These are phyloP conservation scores for Zapornia atra DNA, from an alignment of 2,113 vertebrate species.

Conservation along the genomic window DNA sequence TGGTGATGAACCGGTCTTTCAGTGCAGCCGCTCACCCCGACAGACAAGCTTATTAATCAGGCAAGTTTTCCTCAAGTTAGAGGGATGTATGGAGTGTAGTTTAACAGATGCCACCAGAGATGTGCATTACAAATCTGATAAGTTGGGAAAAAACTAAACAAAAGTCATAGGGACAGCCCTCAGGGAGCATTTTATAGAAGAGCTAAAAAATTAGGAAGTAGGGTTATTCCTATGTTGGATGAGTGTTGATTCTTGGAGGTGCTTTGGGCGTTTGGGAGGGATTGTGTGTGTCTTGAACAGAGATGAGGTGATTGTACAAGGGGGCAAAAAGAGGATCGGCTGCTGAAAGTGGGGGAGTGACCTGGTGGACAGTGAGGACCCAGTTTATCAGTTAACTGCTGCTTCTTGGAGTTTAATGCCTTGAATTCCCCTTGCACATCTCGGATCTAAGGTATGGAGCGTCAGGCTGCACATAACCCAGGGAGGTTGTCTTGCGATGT, in stretches of 20 bases:
- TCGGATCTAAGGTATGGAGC: background rate
- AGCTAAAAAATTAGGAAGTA: background rate
- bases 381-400: background rate
- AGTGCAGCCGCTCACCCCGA: background rate
- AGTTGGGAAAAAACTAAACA: background rate
- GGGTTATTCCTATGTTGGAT: background rate
- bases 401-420: background rate
- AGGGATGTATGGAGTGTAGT: background rate
- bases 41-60: background rate
- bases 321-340: background rate
- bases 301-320: background rate
- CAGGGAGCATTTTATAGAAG: background rate
- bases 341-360: background rate
- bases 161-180: background rate
- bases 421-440: background rate
- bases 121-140: background rate
- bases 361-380: background rate
- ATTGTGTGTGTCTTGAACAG: background rate
- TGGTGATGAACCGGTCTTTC: background rate
- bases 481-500: background rate
- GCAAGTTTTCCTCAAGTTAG: background rate
- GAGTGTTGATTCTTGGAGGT: background rate
- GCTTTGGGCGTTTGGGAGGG: background rate
- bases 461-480: background rate
- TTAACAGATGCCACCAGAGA: background rate